These are phyloP conservation scores for Coilia nasus DNA, from an alignment of 2,797 vertebrate species.

Conservation along the genomic window DNA sequence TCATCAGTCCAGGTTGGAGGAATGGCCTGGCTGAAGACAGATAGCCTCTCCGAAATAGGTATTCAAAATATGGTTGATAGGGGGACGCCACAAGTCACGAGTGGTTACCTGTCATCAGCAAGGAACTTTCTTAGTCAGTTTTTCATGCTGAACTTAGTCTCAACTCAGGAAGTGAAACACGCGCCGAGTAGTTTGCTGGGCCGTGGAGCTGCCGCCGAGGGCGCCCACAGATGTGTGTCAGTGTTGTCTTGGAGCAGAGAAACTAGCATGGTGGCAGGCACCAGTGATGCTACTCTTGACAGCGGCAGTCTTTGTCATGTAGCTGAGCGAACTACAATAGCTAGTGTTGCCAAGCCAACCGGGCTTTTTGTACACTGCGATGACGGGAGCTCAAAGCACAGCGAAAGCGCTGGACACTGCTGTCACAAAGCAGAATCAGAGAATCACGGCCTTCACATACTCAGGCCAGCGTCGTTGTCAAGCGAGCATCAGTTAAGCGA, in stretches of 20 bases:
- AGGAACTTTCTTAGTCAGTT: constrained; percentile 60
- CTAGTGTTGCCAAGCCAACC: constrained; percentile 47
- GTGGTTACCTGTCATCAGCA: constrained; percentile 47
- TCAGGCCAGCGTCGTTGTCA: constrained; percentile 52
- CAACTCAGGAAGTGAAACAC: constrained; percentile 49
- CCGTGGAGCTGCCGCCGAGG: constrained; percentile 53
- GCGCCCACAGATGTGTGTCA: constrained; percentile 33
- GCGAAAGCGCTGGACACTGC: constrained; percentile 66
- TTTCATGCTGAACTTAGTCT: constrained; percentile 43
- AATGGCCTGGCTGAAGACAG: constrained; percentile 59
- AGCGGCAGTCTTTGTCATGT: constrained; percentile 56
- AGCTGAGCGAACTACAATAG: constrained; percentile 47
- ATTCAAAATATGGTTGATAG: constrained; percentile 43
- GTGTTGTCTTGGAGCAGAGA: constrained; percentile 46
- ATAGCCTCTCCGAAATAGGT: constrained; percentile 63
- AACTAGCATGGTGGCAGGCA: constrained; percentile 15
- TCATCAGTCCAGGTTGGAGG: neutral
- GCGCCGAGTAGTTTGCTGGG: neutral
- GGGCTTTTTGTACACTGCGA: constrained; percentile 48
- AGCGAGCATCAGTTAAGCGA: constrained; percentile 49
- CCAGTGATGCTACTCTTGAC: constrained; percentile 37
- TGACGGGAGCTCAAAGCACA: constrained; percentile 40
- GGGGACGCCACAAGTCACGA: neutral
- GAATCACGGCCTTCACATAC: constrained; percentile 53
- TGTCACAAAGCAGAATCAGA: constrained; percentile 58